phyloP scores from a whole-genome alignment of 2,113 vertebrate species.

The Symphodus melops region DNA sequence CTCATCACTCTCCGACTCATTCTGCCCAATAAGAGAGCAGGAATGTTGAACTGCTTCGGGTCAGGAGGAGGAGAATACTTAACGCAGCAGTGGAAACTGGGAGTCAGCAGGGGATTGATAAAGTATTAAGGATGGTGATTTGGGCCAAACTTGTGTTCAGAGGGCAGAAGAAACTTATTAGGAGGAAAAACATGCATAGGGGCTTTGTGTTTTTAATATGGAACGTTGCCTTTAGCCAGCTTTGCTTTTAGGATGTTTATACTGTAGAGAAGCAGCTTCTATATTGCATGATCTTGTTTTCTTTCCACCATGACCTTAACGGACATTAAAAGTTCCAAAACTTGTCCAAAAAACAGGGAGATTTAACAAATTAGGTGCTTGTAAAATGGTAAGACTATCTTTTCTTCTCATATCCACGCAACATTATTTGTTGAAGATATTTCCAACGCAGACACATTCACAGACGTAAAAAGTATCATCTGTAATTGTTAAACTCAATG shows the following conservation, averaged over 20 bases:
- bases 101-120: background rate
- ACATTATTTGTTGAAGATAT: background rate
- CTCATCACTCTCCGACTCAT: constrained; percentile 57
- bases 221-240: background rate
- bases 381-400: no score
- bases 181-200: constrained; percentile 1
- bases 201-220: background rate
- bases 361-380: no score
- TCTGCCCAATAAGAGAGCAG: constrained; percentile 65
- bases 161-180: background rate
- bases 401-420: background rate
- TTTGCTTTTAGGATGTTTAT: constrained; percentile 13
- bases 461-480: constrained; percentile 12
- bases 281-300: background rate
- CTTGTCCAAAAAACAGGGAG: no score
- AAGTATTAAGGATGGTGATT: background rate
- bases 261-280: background rate
- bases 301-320: background rate
- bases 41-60: constrained; percentile 57
- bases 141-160: background rate
- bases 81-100: constrained; percentile 10
- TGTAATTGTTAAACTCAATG: constrained; percentile 51
- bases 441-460: background rate
- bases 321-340: no score
- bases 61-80: constrained; percentile 24